phyloP scores from a whole-genome alignment of 2,797 vertebrate species.

The Eurystomus glaucurus region DNA sequence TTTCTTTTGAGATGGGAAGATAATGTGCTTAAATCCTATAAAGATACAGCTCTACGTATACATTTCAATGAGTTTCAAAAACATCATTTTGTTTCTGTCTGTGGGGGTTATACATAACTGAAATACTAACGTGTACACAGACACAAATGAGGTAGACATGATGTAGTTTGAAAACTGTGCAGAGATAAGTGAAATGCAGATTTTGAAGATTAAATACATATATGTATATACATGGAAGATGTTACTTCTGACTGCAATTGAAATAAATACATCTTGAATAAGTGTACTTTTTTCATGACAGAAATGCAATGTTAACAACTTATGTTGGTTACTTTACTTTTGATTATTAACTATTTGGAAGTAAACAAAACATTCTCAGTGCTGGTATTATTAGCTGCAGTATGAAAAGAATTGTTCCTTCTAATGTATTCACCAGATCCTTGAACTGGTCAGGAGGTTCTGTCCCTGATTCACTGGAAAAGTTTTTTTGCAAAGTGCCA shows the following conservation, averaged over 20 bases:
- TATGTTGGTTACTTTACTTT: background rate
- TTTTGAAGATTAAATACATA: background rate
- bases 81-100: background rate
- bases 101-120: background rate
- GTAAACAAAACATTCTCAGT: background rate
- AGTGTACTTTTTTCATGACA: background rate
- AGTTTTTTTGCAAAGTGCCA: background rate
- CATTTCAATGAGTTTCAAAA: background rate
- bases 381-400: background rate
- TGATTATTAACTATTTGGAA: background rate
- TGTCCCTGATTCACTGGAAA: background rate
- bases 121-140: background rate
- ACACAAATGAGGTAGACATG: background rate
- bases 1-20: background rate
- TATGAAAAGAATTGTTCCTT: background rate
- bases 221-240: background rate
- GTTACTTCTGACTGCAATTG: background rate
- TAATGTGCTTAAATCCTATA: background rate
- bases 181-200: background rate
- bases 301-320: background rate
- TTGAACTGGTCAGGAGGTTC: background rate
- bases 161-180: background rate
- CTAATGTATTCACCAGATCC: background rate
- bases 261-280: background rate
- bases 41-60: fast-evolving